Evolutionary conservation across 2,113 vertebrate genomes (phyloP).

Genomic region (Boleophthalmus pectinirostris): DNA sequence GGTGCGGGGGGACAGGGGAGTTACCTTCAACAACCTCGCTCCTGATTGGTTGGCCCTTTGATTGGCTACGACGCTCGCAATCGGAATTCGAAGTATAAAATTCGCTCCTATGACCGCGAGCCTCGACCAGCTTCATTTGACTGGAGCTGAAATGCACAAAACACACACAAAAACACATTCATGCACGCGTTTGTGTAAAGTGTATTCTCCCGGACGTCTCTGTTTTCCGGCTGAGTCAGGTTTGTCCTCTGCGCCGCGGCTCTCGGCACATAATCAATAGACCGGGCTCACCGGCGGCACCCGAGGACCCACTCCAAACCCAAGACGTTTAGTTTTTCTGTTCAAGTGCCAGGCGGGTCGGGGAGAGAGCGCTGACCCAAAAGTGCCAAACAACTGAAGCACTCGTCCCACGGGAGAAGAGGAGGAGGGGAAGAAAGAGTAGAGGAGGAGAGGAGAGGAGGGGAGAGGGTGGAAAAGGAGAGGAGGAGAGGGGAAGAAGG

Average conservation of each 20-base stretch:
- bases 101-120: too few relatives aligned
- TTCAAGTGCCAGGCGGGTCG: constrained; percentile 36
- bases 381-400: constrained; percentile 11
- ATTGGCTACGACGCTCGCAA: too few relatives aligned
- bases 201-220: neutral
- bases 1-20: too few relatives aligned
- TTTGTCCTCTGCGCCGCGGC: constrained; percentile 34
- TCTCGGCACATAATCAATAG: constrained; percentile 57
- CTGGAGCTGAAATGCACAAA: too few relatives aligned
- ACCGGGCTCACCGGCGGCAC: constrained; percentile 29
- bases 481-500: too few relatives aligned
- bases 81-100: too few relatives aligned
- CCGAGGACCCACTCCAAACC: constrained; percentile 29
- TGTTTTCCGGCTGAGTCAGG: constrained; percentile 51
- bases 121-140: too few relatives aligned
- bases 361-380: constrained; percentile 18
- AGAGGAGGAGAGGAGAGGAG: neutral
- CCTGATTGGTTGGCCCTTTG: too few relatives aligned
- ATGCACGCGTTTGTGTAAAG: neutral
- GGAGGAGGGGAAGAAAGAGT: neutral
- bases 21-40: too few relatives aligned
- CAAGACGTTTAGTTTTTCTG: constrained; percentile 35
- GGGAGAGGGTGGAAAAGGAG: too few relatives aligned
- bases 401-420: constrained; percentile 5
- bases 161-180: neutral